Evolutionary conservation across 2,888 invertebrate species (phyloP).

Genomic region (Boloria euphrosyne): DNA sequence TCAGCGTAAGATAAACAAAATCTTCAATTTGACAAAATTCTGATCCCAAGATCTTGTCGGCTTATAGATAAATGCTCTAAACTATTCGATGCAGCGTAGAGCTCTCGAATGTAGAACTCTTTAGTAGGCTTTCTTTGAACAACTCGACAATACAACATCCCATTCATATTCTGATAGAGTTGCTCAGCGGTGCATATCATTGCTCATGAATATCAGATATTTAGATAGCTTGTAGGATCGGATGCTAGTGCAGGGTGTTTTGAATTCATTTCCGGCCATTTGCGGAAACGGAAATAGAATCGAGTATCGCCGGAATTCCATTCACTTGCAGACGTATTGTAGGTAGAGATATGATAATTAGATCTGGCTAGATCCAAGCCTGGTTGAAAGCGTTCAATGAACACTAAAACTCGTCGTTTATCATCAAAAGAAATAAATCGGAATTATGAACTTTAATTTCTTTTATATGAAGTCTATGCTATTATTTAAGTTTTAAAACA

Average conservation of each 20-base stretch:
- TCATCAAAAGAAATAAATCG: too few relatives aligned
- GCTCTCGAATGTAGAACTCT: conserved; percentile 5
- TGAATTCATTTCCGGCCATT: conserved; percentile 75
- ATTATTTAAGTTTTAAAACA: too few relatives aligned
- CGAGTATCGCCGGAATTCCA: conserved; percentile 62
- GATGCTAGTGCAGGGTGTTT: conserved; percentile 65
- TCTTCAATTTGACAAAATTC: background rate
- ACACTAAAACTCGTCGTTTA: background rate
- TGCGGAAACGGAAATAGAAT: conserved; percentile 68
- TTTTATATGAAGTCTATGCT: too few relatives aligned
- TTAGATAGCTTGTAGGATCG: conserved; percentile 54
- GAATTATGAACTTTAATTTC: too few relatives aligned
- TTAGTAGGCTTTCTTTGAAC: conserved; percentile 19
- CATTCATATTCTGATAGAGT: conserved; percentile 30
- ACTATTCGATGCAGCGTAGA: background rate
- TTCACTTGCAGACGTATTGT: conserved; percentile 60
- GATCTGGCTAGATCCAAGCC: conserved; percentile 17
- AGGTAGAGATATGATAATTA: conserved; percentile 38
- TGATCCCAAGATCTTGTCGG: background rate
- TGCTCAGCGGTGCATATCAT: conserved; percentile 42
- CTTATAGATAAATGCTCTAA: conserved; percentile 1
- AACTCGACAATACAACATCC: conserved; percentile 15
- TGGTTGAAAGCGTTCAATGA: conserved; percentile 4
- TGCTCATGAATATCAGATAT: conserved; percentile 43
- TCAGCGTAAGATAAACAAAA: too few relatives aligned